Conservation (phyloP, 2,888 invertebrate genomes). For the Halictus ligatus region DNA sequence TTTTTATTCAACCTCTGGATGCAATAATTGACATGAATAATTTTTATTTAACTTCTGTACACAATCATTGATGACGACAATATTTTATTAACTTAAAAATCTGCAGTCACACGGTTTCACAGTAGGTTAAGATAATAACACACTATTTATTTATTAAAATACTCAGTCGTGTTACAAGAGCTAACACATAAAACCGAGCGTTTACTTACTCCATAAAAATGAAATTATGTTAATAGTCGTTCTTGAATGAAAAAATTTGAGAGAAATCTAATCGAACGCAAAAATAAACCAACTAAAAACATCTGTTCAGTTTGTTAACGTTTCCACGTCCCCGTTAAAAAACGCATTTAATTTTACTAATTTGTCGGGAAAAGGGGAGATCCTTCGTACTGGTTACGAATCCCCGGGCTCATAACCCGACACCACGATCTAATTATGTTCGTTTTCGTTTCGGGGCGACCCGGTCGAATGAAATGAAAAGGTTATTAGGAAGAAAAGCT, state of each 20-base stretch:
- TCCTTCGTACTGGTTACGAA: background rate
- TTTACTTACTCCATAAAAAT: no score
- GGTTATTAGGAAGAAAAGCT: conserved; percentile 22
- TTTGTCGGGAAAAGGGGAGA: background rate
- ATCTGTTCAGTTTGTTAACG: background rate
- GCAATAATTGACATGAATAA: no score
- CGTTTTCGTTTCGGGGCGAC: background rate
- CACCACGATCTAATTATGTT: conserved; percentile 24
- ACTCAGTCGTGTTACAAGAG: no score
- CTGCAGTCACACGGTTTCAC: no score
- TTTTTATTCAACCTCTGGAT: no score
- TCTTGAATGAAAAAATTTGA: background rate
- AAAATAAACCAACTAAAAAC: background rate
- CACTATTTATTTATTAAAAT: no score
- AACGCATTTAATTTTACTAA: conserved; percentile 12
- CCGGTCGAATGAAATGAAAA: conserved; percentile 39
- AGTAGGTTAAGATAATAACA: no score
- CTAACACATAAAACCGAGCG: no score
- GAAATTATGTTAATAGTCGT: background rate
- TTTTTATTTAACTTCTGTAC: no score
- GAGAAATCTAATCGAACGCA: background rate
- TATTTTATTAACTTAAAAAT: no score
- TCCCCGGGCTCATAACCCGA: conserved; percentile 22
- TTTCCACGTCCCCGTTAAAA: background rate
- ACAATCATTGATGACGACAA: no score